Conservation (phyloP, 2,888 invertebrate species). For the Coelopa pilipes region DNA sequence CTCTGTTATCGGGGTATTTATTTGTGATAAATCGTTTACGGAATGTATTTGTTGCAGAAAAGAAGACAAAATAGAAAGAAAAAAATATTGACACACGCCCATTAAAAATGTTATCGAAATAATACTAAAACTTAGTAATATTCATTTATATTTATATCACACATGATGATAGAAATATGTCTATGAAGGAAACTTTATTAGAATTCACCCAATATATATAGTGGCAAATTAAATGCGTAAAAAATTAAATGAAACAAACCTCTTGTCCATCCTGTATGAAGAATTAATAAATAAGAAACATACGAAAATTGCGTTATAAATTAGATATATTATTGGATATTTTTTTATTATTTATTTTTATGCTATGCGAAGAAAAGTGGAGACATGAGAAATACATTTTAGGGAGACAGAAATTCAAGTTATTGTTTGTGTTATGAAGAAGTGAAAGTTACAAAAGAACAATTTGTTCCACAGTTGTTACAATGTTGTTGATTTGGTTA, state of each 20-base stretch:
- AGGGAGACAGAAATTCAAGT: no score
- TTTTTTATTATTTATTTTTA: not conserved
- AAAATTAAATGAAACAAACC: conserved; percentile 69
- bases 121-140: conserved; percentile 1
- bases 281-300: conserved; percentile 49
- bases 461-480: no score
- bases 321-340: conserved; percentile 16
- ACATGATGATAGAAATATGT: no score
- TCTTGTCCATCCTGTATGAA: conserved; percentile 71
- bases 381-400: not conserved
- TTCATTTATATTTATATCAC: no score
- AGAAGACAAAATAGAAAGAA: conserved; percentile 28
- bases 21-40: conserved; percentile 41
- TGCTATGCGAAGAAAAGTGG: not conserved
- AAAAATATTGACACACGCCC: conserved; percentile 13
- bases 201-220: no score
- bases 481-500: no score
- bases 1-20: conserved; percentile 41
- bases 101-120: conserved; percentile 13
- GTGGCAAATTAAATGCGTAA: conserved; percentile 40
- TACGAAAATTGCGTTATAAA: conserved; percentile 49
- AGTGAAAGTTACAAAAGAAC: no score
- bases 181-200: no score
- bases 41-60: conserved; percentile 21
- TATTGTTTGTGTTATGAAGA: no score